These are phyloP conservation scores for Caradrina clavipalpis DNA, from an alignment of 2,888 invertebrate species.

Conservation along the genomic window DNA sequence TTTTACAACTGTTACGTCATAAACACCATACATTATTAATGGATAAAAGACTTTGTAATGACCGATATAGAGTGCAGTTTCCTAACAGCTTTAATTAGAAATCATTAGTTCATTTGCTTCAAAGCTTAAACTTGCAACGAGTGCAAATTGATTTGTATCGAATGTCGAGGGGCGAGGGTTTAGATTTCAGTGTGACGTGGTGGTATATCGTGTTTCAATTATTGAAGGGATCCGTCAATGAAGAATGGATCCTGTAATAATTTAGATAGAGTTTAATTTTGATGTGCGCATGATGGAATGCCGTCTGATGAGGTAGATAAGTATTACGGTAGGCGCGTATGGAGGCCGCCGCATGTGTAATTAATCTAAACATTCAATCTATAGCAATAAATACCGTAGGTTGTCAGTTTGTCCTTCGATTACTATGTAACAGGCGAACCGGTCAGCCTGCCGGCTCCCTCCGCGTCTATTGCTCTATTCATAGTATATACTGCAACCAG, in stretches of 20 bases:
- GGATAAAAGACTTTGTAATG: conserved; percentile 76
- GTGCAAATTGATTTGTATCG: conserved; percentile 76
- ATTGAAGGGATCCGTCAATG: conserved; percentile 78
- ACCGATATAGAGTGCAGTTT: conserved; percentile 77
- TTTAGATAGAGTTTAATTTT: conserved; percentile 76
- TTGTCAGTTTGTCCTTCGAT: conserved; percentile 85
- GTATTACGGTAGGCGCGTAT: conserved; percentile 76
- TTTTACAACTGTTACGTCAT: conserved; percentile 76
- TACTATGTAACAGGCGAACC: conserved; percentile 79
- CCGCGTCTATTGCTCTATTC: conserved; percentile 79
- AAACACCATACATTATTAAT: conserved; percentile 66
- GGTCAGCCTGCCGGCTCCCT: conserved; percentile 74
- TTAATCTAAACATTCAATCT: conserved; percentile 85
- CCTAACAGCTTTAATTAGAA: conserved; percentile 76
- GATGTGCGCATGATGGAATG: conserved; percentile 77
- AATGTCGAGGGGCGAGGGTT: conserved; percentile 71
- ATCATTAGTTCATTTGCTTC: conserved; percentile 78
- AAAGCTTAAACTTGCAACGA: conserved; percentile 70
- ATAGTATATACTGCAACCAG: conserved; percentile 67
- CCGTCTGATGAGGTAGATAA: conserved; percentile 80
- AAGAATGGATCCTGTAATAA: conserved; percentile 76
- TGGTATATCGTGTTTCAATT: conserved; percentile 83
- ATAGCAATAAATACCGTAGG: conserved; percentile 84
- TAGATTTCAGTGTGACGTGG: conserved; percentile 75
- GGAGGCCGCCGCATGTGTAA: conserved; percentile 80